These are phyloP conservation scores for Apistogramma diplotaenia DNA, from an alignment of 2,113 vertebrate species.

Conservation along the genomic window DNA sequence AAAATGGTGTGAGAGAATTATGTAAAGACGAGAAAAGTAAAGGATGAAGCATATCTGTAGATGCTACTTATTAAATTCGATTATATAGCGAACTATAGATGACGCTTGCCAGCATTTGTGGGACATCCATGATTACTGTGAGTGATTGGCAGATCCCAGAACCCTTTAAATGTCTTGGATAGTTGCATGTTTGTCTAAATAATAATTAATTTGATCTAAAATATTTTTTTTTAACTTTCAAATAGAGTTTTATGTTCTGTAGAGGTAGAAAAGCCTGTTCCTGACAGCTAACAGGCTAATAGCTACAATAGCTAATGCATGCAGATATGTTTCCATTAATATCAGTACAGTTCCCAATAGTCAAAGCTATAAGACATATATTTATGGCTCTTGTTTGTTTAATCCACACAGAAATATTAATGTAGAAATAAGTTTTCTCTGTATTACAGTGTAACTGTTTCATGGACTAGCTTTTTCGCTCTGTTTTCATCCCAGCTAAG, in stretches of 20 bases:
- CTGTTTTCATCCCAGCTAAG: neutral
- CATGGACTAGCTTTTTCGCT: neutral
- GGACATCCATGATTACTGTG: no score
- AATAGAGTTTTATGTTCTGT: neutral
- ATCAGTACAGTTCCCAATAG: neutral
- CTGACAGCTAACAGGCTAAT: neutral
- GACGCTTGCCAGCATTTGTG: no score
- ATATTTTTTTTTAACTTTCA: neutral
- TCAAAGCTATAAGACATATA: neutral
- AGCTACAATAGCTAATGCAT: neutral
- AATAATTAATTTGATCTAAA: neutral
- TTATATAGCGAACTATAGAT: no score
- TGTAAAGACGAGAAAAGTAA: neutral
- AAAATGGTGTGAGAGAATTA: constrained; percentile 6
- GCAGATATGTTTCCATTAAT: neutral
- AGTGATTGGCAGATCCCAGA: neutral
- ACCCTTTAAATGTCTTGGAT: neutral
- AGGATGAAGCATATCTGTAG: neutral
- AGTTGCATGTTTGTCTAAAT: neutral
- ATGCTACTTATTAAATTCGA: neutral
- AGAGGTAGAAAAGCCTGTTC: neutral
- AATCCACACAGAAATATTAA: neutral
- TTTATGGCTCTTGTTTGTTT: neutral
- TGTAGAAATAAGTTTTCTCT: neutral
- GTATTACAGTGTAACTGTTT: neutral